Conservation (phyloP, 1,140 invertebrate species). For the Pemphigus obesinymphae region DNA sequence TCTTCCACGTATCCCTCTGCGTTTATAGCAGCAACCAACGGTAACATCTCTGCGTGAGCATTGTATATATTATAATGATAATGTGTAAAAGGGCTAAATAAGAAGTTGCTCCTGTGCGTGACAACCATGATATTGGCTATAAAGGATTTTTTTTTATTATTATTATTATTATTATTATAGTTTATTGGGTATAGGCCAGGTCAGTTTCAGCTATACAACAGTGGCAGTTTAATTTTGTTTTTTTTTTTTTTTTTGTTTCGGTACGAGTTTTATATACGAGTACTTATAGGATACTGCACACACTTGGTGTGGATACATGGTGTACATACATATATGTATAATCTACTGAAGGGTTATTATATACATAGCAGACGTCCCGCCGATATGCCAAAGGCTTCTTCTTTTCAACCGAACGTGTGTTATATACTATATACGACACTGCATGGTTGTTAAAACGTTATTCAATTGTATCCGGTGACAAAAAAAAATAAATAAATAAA, state of each 20-base stretch:
- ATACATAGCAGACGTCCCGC: background rate
- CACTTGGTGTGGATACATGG: background rate
- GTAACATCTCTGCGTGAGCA: background rate
- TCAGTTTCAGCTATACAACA: background rate
- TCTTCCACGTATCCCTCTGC: background rate
- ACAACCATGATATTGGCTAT: slow-evolving; percentile 7
- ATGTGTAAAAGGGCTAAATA: background rate
- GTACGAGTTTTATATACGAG: background rate
- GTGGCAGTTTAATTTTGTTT: background rate
- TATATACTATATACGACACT: background rate
- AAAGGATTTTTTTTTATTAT: background rate
- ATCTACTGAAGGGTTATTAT: slow-evolving; percentile 5
- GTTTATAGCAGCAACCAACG: background rate
- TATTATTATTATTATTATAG: too few relatives aligned
- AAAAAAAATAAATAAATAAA: background rate
- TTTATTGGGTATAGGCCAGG: background rate
- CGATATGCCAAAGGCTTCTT: slow-evolving; percentile 23
- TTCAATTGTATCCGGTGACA: background rate
- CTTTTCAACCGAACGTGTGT: background rate
- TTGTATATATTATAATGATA: background rate
- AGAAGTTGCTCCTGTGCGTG: slow-evolving; percentile 10
- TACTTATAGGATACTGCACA: background rate
- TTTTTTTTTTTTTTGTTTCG: background rate
- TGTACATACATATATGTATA: too few relatives aligned
- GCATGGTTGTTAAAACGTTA: background rate